Percentiles rank a stretch among this genome's conserved stretches.
Evolutionary conservation across 2,888 invertebrate species (phyloP).

Genomic region (Pherbina coryleti): DNA sequence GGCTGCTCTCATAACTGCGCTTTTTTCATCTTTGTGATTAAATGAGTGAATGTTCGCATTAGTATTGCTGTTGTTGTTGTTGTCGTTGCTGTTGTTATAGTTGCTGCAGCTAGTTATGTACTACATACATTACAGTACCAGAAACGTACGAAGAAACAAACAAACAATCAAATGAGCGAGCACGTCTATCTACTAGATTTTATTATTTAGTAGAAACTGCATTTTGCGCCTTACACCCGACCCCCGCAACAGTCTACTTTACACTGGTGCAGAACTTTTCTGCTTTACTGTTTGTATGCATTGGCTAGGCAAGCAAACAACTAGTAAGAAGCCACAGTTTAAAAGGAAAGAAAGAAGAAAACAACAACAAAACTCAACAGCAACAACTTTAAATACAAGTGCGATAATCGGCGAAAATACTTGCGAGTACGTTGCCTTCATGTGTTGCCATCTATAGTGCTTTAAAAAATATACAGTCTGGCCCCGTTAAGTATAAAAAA

Average conservation of each 20-base stretch:
- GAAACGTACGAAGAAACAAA: no score
- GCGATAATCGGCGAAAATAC: slow-evolving; percentile 31
- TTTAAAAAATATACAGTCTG: background rate
- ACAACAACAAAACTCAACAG: background rate
- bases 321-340: background rate
- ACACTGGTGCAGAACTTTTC: background rate
- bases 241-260: background rate
- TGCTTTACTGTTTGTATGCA: background rate
- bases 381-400: slow-evolving; percentile 9
- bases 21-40: background rate
- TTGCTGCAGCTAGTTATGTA: background rate
- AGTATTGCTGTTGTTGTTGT: background rate
- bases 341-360: background rate
- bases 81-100: background rate
- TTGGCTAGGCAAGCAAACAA: background rate
- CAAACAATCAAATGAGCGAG: background rate
- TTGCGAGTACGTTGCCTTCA: slow-evolving; percentile 25
- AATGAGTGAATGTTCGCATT: background rate
- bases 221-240: background rate
- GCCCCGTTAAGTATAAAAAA: background rate
- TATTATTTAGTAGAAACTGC: background rate
- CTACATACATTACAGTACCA: no score
- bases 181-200: background rate
- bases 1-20: background rate
- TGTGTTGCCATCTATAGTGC: background rate